phyloP scores from a whole-genome alignment of 1,140 invertebrate species.

The Mylabris phalerata region DNA sequence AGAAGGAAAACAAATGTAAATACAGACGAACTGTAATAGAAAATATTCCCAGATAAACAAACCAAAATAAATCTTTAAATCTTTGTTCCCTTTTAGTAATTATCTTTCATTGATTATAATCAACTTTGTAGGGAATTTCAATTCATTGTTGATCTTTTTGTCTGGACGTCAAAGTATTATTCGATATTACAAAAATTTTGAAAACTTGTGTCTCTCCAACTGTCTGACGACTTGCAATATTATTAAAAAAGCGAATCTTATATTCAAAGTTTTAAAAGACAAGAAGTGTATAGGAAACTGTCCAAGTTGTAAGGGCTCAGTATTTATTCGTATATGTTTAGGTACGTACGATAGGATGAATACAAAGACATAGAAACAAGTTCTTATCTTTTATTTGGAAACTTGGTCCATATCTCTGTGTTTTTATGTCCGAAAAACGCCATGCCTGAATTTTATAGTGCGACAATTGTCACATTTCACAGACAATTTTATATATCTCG shows the following conservation, averaged over 20 bases:
- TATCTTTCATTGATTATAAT: too few relatives aligned
- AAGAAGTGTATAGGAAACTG: constrained; percentile 9
- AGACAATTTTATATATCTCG: constrained; percentile 1
- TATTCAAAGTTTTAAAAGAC: constrained; percentile 18
- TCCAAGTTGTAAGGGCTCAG: constrained; percentile 16
- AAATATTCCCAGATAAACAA: too few relatives aligned
- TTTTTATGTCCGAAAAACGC: constrained; percentile 22
- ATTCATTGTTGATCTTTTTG: too few relatives aligned
- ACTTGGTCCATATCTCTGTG: constrained; percentile 22
- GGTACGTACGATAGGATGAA: neutral
- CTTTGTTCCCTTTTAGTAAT: too few relatives aligned
- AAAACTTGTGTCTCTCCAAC: constrained; percentile 4
- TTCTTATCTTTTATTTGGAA: constrained; percentile 29
- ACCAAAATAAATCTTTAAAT: too few relatives aligned
- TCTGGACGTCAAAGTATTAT: too few relatives aligned
- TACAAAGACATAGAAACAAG: constrained; percentile 10
- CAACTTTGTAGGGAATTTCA: too few relatives aligned
- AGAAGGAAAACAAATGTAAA: too few relatives aligned
- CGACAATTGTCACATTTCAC: constrained; percentile 20
- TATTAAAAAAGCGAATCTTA: constrained; percentile 19
- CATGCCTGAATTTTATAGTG: constrained; percentile 20
- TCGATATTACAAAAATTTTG: too few relatives aligned
- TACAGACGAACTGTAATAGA: too few relatives aligned
- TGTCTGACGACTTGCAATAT: constrained; percentile 16
- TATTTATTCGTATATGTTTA: neutral